Evolutionary conservation across 2,888 invertebrate species (phyloP), one percentile per base, ranked within the genome.

Genomic region (Entomobrya multifasciata): DNA sequence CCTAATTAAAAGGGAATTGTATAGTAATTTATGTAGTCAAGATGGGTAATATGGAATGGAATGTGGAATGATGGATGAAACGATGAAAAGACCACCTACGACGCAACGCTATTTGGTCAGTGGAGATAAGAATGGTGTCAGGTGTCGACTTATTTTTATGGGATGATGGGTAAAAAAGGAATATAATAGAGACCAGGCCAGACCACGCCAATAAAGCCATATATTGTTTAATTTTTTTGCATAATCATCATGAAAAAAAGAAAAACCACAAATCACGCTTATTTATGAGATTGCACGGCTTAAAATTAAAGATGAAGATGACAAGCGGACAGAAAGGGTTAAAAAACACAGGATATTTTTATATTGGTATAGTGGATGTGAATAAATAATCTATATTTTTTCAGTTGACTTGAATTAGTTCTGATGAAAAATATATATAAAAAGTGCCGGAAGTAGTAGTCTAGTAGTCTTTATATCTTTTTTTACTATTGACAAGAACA

Each of bases 231-330:
- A 65, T 13, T n/a, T 65, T 65, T 65, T 65, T 65, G 65, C 65
- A 65, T 65, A 65, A 65, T 65, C 65, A 65, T 65, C 8, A 36
- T 36, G 65, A 65, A 60, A 60, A 41, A 13, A 41, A 41, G 11
- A 77, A 77, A 60, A 78, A 78, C 60, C 78, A 78, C 78, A 78
- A 78, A 78, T 60, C 78, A 78, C 44, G 78, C 78, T 49, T 27
- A 72, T 44, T 78, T 60, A 78, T 78, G 57, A 78, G 78, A 78
- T 62, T 55, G 30, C 76, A 55, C 8, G 10, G 13, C 15, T 60
- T 60, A 60, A 55, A 17, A 55, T 60, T 60, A 25, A 60, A 76
- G 55, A n/a, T 13, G 30, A 36, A 55, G 27, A 41, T 36, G 17
- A 25, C 60, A 25, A 13, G 60, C 13, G 22, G 25, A 60, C 25